These are phyloP conservation scores for Lamellibrachia luymesi DNA, from an alignment of 1,140 invertebrate species.

Conservation along the genomic window DNA sequence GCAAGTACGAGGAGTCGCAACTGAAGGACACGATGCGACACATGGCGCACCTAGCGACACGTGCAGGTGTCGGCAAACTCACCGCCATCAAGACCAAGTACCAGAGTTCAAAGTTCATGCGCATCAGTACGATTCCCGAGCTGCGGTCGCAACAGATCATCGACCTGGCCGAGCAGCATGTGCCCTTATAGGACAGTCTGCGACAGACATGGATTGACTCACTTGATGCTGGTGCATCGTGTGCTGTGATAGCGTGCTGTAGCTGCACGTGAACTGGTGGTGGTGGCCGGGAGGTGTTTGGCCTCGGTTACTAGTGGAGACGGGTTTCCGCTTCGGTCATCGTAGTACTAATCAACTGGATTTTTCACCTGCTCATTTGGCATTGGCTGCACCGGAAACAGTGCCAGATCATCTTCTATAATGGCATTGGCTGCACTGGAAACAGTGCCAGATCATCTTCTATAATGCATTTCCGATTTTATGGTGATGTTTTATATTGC, in stretches of 20 bases:
- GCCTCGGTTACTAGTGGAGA: background rate
- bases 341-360: background rate
- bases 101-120: slow-evolving; percentile 56
- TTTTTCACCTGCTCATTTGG: background rate
- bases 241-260: background rate
- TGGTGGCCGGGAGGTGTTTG: background rate
- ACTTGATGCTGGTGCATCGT: background rate
- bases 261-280: background rate
- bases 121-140: slow-evolving; percentile 57
- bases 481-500: background rate
- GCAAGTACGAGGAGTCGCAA: slow-evolving; percentile 55
- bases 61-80: slow-evolving; percentile 54
- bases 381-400: no score
- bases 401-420: no score
- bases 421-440: background rate
- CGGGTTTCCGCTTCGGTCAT: background rate
- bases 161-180: background rate
- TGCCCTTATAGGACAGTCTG: background rate
- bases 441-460: background rate
- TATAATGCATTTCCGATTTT: background rate
- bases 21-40: slow-evolving; percentile 52
- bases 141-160: slow-evolving; percentile 39
- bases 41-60: slow-evolving; percentile 55
- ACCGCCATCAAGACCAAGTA: slow-evolving; percentile 59
- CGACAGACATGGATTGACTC: background rate